Evolutionary conservation across 1,140 invertebrate genomes (phyloP), one percentile per base, ranked within the genome.

Genomic region (Triops cancriformis): DNA sequence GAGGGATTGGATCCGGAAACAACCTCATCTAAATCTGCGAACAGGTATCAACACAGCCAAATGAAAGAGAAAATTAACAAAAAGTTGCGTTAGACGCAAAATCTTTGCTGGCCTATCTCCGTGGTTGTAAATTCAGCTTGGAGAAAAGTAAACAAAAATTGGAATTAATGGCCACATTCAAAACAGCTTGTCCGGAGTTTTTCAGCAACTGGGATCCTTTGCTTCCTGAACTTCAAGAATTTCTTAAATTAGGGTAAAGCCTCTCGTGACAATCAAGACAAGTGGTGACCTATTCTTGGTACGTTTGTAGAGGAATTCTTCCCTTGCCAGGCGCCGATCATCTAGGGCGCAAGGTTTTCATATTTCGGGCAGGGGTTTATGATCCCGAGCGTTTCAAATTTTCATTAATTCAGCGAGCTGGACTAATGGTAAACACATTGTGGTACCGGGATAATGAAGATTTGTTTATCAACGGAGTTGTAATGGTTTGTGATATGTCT

Each of bases 101-200:
- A 5, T 42, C n/a, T 75, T 11, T 94, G 23, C 88, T 91, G 83
- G 91, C 91, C 0, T 94, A 94, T 84, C 83, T 95, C 31, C 87
- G 93, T 41, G 92, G 93, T 10, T 93, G 91, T 83, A 95, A 94
- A 85, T 93, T 92, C 82, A 93, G 92, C 26, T 82, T 94, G 79
- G 92, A 94, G 82, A 91, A 92, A 82, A 90, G 90, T 26, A 94
- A 94, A 84, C 87, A 87, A 80, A 95, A 95, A 85, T 82, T 95
- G 73, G 93, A 95, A 83, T 90, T 91, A 85, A 92, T 90, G 82
- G 93, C 93, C 82, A 92, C 93, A 18, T 94, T 94, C 92, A 86
- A 93, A 31, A 88, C 91, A 10, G 90, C 92, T 0, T 89, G 92
- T 26, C 93, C 93, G 0, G 93, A 95, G 83, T 93, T 94, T 83